Base-by-base conservation (phyloP, 2,797 vertebrate species). In the Pygocentrus nattereri region DNA sequence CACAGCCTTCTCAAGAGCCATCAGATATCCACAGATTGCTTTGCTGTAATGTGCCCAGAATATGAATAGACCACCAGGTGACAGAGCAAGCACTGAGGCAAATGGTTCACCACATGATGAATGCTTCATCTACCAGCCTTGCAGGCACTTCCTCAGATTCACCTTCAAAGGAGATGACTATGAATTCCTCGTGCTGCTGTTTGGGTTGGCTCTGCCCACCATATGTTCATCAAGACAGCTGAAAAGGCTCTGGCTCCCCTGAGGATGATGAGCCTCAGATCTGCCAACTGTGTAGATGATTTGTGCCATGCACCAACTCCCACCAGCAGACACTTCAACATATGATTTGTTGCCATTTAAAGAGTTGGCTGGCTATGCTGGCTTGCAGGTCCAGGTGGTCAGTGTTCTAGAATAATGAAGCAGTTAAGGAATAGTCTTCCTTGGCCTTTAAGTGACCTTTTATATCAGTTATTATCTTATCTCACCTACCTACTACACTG, bases 251-350 rank as follows among this genome's bases (percentile, higher is more conserved):
- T 34, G 70, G 70, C 70, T 54, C 49, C 50, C 70, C 70, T 56
- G 70, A 56, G 70, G 70, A 50, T 71, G 25, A 50, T 71, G 44
- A 71, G 67, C 47, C 25, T 71, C 68, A 71, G 68, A 71, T 71
- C 23, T 70, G 59, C 59, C 68, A 71, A 50, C 23, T 27, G 21
- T 27, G 15, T 19, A 34, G 61, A 64, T 31, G 61, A 70, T 47
- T 73, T 54, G 52, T 30, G 49, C 5, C 41, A 47, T 74, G 61
- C 44, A 61, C 30, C 30, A 73, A 61, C 21, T 72, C 64, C 44
- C 30, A 64, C 44, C 27, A 71, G 67, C 68, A 31, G 41, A 21
- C 47, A 62, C 27, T 12, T 65, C 27, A 64, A 54, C 31, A 71
- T 64, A 54, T 27, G 69, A 54, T 38, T 50, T 64, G 3, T 54